Percentiles rank a stretch among this genome's conserved stretches.
These are phyloP conservation scores for Indri indri DNA, from an alignment of 2,113 vertebrate species.

Conservation along the genomic window DNA sequence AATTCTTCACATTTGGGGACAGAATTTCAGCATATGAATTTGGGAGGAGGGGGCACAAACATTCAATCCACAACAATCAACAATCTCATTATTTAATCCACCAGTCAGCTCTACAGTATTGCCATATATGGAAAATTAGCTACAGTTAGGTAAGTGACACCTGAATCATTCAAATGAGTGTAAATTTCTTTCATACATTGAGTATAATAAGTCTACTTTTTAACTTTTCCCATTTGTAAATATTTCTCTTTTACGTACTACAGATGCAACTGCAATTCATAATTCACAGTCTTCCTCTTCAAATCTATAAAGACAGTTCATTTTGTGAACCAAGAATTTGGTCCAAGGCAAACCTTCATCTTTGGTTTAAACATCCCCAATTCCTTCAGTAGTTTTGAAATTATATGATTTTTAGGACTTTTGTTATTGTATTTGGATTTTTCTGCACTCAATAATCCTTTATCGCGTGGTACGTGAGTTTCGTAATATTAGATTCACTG, in stretches of 20 bases:
- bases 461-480: background rate
- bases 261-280: background rate
- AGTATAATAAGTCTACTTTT: background rate
- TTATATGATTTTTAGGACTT: background rate
- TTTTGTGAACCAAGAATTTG: background rate
- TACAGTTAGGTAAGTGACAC: background rate
- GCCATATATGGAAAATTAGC: background rate
- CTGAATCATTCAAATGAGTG: background rate
- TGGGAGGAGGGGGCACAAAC: background rate
- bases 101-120: background rate
- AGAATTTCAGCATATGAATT: background rate
- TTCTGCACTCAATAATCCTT: background rate
- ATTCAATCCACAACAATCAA: background rate
- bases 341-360: background rate
- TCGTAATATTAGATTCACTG: background rate
- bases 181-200: background rate
- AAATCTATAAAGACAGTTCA: background rate
- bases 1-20: background rate
- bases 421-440: background rate
- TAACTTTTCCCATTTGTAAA: background rate
- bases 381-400: background rate
- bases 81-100: background rate
- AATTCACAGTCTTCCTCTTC: background rate
- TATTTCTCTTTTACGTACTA: background rate
- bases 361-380: background rate